phyloP scores from a whole-genome alignment of 1,140 invertebrate genomes.

The Penaeus indicus region DNA sequence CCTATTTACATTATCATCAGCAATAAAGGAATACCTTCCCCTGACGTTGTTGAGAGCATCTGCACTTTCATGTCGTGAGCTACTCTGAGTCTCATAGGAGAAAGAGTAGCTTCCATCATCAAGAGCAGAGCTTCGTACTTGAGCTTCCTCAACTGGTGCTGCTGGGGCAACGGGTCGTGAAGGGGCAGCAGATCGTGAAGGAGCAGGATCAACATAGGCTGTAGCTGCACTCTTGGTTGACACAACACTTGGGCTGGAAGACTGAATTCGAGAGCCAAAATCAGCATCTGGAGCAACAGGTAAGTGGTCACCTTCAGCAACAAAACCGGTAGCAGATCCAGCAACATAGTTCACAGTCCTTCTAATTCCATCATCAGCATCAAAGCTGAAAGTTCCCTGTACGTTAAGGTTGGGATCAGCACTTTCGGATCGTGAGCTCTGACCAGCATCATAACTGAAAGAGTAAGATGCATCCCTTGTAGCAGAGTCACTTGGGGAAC shows the following conservation, averaged over 20 bases:
- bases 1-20: slow-evolving; percentile 40
- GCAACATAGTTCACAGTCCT: slow-evolving; percentile 69
- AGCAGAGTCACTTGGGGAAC: neutral
- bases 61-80: slow-evolving; percentile 28
- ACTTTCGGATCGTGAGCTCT: slow-evolving; percentile 62
- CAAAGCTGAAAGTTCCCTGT: slow-evolving; percentile 69
- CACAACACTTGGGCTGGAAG: no score
- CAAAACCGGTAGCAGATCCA: slow-evolving; percentile 60
- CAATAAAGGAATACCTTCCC: slow-evolving; percentile 41
- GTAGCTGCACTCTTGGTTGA: no score
- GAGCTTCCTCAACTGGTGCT: slow-evolving; percentile 12
- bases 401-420: slow-evolving; percentile 67
- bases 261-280: neutral
- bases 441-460: slow-evolving; percentile 62
- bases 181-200: no score
- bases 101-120: slow-evolving; percentile 47
- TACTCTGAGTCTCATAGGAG: slow-evolving; percentile 10
- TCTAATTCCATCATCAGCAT: slow-evolving; percentile 68
- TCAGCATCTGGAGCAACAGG: slow-evolving; percentile 29
- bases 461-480: slow-evolving; percentile 50
- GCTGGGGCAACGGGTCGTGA: neutral
- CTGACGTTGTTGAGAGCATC: slow-evolving; percentile 41
- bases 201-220: no score
- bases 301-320: slow-evolving; percentile 40
- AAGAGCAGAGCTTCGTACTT: neutral